Conservation (phyloP, 2,113 vertebrate species). For the Thamnaconus septentrionalis region DNA sequence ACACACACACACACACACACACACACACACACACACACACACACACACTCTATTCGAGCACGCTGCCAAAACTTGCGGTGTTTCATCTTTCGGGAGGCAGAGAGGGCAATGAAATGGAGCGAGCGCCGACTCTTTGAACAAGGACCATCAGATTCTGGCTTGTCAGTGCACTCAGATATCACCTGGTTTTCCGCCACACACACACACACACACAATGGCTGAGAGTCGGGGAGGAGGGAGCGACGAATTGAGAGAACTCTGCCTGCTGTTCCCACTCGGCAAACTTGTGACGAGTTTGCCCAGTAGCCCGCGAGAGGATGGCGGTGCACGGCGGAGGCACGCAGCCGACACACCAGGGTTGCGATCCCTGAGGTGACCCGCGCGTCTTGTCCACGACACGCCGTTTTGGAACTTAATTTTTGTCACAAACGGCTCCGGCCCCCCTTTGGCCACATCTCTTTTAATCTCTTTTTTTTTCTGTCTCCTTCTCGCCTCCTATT, state of each 20-base stretch:
- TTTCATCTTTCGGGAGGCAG: constrained; percentile 60
- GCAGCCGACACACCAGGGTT: constrained; percentile 18
- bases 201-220: too few species aligned
- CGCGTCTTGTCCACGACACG: constrained; percentile 54
- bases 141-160: constrained; percentile 41
- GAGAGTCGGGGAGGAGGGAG: too few species aligned
- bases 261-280: constrained; percentile 58
- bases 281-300: constrained; percentile 60
- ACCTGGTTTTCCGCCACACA: constrained; percentile 6
- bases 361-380: constrained; percentile 54
- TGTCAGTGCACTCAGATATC: constrained; percentile 50
- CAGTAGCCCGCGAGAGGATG: constrained; percentile 38
- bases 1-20: too few species aligned
- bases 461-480: constrained; percentile 49
- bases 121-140: constrained; percentile 56
- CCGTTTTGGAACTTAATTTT: constrained; percentile 62
- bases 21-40: not conserved
- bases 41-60: constrained; percentile 30
- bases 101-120: constrained; percentile 44
- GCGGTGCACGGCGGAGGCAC: constrained; percentile 19
- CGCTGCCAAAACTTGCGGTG: constrained; percentile 51
- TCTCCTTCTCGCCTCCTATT: constrained; percentile 33
- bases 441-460: constrained; percentile 59
- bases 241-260: constrained; percentile 1
- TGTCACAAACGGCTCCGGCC: constrained; percentile 50